Conservation (phyloP, 1,140 invertebrate genomes). For the Monochamus saltuarius region DNA sequence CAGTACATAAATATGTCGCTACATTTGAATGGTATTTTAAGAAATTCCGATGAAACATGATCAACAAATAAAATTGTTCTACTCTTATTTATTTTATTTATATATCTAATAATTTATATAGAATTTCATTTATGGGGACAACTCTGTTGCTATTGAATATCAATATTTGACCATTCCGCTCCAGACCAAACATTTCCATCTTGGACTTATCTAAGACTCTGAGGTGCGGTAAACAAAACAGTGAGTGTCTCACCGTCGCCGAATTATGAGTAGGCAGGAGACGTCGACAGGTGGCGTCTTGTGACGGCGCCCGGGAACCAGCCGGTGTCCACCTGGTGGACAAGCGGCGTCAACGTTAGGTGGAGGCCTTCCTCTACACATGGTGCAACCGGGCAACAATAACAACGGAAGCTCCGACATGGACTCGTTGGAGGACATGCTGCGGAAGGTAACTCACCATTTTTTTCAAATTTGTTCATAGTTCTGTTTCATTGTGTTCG, state of each 20-base stretch:
- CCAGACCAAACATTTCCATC: neutral
- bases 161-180: no score
- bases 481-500: slow-evolving; percentile 9
- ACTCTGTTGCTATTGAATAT: no score
- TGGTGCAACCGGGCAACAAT: slow-evolving; percentile 57
- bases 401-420: slow-evolving; percentile 74
- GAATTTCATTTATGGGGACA: no score
- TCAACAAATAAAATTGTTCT: no score
- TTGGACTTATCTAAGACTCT: neutral
- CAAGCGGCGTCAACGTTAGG: slow-evolving; percentile 1
- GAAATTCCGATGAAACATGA: no score
- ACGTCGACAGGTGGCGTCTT: neutral
- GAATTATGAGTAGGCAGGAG: slow-evolving; percentile 1
- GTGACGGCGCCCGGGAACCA: neutral
- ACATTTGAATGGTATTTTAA: no score
- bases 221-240: neutral
- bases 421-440: slow-evolving; percentile 79
- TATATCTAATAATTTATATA: no score
- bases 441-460: slow-evolving; percentile 67
- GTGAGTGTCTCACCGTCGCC: neutral
- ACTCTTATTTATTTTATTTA: no score
- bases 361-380: slow-evolving; percentile 33
- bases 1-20: no score
- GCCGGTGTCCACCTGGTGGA: neutral
- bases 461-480: neutral